phyloP scores from a whole-genome alignment of 1,140 invertebrate genomes.

The Saccostrea echinata region DNA sequence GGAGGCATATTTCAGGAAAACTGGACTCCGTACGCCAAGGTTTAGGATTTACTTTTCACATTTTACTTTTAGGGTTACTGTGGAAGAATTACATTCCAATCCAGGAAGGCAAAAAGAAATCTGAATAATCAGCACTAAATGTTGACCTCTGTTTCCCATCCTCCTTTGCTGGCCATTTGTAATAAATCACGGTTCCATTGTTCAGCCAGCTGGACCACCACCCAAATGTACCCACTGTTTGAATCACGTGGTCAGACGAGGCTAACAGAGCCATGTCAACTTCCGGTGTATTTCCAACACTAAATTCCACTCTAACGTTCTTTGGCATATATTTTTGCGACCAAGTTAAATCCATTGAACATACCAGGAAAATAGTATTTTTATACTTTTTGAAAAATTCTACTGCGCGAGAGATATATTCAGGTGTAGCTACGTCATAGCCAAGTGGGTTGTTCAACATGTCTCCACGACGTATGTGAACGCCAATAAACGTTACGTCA shows the following conservation, averaged over 20 bases:
- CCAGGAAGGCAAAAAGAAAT: slow-evolving; percentile 60
- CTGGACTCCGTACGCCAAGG: too few species aligned
- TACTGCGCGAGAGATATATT: slow-evolving; percentile 61
- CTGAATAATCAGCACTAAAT: slow-evolving; percentile 52
- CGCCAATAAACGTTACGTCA: slow-evolving; percentile 52
- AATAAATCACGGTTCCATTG: slow-evolving; percentile 69
- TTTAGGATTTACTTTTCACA: too few species aligned
- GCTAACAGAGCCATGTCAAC: slow-evolving; percentile 65
- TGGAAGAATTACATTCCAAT: slow-evolving; percentile 50
- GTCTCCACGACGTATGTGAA: slow-evolving; percentile 63
- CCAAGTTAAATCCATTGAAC: slow-evolving; percentile 51
- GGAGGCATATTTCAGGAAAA: too few species aligned
- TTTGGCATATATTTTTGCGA: slow-evolving; percentile 40
- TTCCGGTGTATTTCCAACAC: slow-evolving; percentile 46
- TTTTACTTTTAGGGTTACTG: too few species aligned
- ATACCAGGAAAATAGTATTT: slow-evolving; percentile 59
- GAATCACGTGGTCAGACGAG: slow-evolving; percentile 68
- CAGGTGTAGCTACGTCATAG: slow-evolving; percentile 56
- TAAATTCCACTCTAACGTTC: slow-evolving; percentile 16
- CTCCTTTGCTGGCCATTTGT: slow-evolving; percentile 58
- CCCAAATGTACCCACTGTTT: slow-evolving; percentile 69
- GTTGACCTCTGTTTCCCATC: slow-evolving; percentile 40
- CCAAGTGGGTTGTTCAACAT: slow-evolving; percentile 50
- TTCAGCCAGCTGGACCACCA: slow-evolving; percentile 72
- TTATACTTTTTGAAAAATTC: slow-evolving; percentile 46